phyloP scores from a whole-genome alignment of 1,140 invertebrate genomes.

The Trichomalopsis sarcophagae region DNA sequence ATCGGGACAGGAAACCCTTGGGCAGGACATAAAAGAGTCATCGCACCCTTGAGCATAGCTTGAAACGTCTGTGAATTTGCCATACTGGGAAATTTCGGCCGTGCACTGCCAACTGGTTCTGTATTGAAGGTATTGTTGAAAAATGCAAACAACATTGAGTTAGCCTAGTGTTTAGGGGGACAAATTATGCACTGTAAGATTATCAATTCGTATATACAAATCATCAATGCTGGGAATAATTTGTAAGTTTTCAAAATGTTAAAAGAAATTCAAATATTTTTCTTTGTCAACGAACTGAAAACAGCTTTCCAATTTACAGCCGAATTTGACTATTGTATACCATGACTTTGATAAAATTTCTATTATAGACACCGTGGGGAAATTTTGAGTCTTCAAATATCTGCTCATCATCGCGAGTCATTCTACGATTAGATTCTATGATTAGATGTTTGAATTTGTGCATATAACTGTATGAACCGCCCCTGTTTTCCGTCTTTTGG shows the following conservation, averaged over 20 bases:
- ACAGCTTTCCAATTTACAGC: neutral
- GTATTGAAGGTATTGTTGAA: conserved; percentile 48
- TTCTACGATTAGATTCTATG: too few relatives aligned
- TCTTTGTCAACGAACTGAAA: neutral
- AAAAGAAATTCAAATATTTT: neutral
- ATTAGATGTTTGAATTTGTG: too few relatives aligned
- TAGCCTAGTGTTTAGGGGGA: conserved; percentile 7
- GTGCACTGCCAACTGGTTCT: conserved; percentile 71
- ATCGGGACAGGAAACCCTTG: conserved; percentile 81
- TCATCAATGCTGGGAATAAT: neutral
- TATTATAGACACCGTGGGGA: too few relatives aligned
- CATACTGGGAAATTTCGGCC: conserved; percentile 72
- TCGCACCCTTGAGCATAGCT: conserved; percentile 66
- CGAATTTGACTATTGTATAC: neutral
- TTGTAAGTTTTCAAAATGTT: neutral
- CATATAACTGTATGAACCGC: too few relatives aligned
- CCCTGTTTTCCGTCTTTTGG: too few relatives aligned
- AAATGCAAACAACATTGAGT: neutral
- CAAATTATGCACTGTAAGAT: conserved; percentile 34
- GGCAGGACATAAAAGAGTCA: conserved; percentile 78
- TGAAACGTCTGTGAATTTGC: conserved; percentile 71
- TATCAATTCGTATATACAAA: conserved; percentile 2
- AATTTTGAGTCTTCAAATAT: too few relatives aligned
- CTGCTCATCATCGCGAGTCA: too few relatives aligned
- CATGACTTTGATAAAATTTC: neutral